Conservation (phyloP, 2,888 invertebrate species). For the Drosophila affinis region DNA sequence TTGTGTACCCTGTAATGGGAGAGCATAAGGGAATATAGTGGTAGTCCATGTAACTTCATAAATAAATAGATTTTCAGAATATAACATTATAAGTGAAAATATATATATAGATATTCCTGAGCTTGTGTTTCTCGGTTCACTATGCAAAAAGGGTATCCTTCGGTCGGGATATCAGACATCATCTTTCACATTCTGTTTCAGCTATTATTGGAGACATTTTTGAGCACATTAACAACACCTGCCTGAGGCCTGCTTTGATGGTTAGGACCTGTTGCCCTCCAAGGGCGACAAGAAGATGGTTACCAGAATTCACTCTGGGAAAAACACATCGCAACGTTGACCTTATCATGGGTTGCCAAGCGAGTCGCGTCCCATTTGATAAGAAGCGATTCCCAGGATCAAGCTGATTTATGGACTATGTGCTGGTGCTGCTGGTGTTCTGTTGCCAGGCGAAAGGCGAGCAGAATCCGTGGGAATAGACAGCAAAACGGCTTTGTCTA, state of each 20-base stretch:
- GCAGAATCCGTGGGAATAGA: too few relatives aligned
- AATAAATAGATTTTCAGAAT: too few relatives aligned
- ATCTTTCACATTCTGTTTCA: neutral
- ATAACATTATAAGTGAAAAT: too few relatives aligned
- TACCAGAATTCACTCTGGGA: neutral
- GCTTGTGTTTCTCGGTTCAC: too few relatives aligned
- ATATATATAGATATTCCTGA: too few relatives aligned
- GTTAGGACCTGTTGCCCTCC: neutral
- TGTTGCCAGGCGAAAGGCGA: neutral
- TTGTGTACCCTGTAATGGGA: conserved; percentile 6
- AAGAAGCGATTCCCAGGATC: neutral
- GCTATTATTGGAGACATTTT: too few relatives aligned
- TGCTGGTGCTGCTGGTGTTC: neutral
- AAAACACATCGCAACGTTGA: neutral
- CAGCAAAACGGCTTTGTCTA: too few relatives aligned
- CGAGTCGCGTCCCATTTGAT: neutral
- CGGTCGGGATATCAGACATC: too few relatives aligned
- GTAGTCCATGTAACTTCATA: too few relatives aligned
- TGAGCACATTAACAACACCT: neutral
- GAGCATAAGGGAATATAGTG: neutral
- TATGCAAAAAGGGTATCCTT: neutral
- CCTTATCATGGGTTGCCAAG: neutral
- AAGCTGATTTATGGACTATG: neutral
- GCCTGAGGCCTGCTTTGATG: neutral
- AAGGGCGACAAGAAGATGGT: neutral